Base-by-base conservation (phyloP, 2,797 vertebrate species). In the Lithobates sylvaticus region DNA sequence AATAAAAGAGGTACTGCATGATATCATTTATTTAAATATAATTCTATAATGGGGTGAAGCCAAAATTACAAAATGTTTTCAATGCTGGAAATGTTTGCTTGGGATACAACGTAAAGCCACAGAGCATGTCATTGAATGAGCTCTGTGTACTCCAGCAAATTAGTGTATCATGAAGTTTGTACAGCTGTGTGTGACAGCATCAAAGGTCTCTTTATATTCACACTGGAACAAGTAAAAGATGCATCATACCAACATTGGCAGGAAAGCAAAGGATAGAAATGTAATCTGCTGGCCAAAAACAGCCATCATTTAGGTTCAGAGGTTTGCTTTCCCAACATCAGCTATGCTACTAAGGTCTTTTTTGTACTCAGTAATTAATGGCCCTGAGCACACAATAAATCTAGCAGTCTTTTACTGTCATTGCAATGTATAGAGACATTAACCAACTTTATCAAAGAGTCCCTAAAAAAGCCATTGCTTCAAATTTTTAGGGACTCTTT, bases 161-260 rank as follows among this genome's bases (percentile, higher is more conserved):
- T 80, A 76, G 69, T 36, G 34, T 39, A 73, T 72, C 76, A 34
- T 67, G 21, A 32, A 61, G 84, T 86, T 86, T 86, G 50, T 81
- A 76, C 84, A 86, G 84, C 78, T 86, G 84, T 39, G 13, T 64
- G 32, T 26, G 76, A 67, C 72, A 61, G 39, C 65, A 77, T 76
- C 78, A 86, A 29, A 81, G 27, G 73, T 26, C 65, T 81, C 84
- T 86, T 86, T 81, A 81, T 86, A 71, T 68, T 86, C 65, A 44
- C 29, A 16, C 76, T 74, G 54, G 23, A 70, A 64, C 29, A 76
- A 81, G 71, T 64, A 72, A 81, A 86, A 86, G 67, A 47, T 65
- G 68, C 77, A 86, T 81, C 71, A 81, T 69, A 81, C 78, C 72
- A 81, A 50, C 8, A 12, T 44, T 76, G 82, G 82, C 64, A 76